Conservation (phyloP, 2,113 vertebrate genomes). For the Haemorhous mexicanus region DNA sequence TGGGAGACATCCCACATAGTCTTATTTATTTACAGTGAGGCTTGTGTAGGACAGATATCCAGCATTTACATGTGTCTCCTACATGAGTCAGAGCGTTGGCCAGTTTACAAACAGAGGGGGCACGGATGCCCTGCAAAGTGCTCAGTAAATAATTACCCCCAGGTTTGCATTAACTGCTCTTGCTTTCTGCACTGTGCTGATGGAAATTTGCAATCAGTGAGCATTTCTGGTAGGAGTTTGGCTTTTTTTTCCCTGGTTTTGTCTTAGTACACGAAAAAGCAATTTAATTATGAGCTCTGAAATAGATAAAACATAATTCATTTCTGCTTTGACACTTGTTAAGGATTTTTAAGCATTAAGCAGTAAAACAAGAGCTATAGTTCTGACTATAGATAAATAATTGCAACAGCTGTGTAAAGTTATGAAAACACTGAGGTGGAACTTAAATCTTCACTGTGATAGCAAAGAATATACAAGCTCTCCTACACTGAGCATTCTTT, state of each 20-base stretch:
- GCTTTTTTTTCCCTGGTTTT: neutral
- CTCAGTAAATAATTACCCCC: slow-evolving; percentile 7
- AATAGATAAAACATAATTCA: neutral
- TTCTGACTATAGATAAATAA: neutral
- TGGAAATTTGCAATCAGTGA: neutral
- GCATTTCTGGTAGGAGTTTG: neutral
- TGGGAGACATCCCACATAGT: neutral
- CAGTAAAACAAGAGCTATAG: neutral
- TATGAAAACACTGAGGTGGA: neutral
- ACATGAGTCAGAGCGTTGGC: neutral
- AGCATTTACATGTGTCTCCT: neutral
- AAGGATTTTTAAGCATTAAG: slow-evolving; percentile 36
- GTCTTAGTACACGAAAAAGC: neutral
- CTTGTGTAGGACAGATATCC: neutral
- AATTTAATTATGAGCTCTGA: neutral
- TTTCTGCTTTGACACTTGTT: slow-evolving; percentile 14
- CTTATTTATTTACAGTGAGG: neutral
- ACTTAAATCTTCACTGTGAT: neutral
- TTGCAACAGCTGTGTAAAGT: neutral
- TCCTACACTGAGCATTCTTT: neutral
- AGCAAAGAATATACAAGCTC: neutral
- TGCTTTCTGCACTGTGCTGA: neutral
- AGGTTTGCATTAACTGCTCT: neutral
- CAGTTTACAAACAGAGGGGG: neutral
- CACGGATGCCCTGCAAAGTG: neutral